Conservation (phyloP, 1,140 invertebrate genomes). For the Apolygus lucorum region DNA sequence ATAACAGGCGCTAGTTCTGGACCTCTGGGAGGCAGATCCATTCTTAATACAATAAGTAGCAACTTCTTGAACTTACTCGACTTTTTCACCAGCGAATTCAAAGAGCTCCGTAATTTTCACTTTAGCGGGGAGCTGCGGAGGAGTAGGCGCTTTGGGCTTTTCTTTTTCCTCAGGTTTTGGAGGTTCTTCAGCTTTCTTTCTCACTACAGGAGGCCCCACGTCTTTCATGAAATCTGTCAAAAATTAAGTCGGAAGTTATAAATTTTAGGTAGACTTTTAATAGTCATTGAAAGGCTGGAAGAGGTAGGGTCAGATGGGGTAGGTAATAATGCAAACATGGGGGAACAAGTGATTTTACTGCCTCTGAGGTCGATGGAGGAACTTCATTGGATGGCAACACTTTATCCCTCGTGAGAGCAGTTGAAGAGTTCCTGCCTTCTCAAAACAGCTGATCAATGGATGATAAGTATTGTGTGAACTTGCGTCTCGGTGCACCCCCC, state of each 20-base stretch:
- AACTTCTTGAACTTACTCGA: conserved; percentile 28
- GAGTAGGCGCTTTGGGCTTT: not conserved
- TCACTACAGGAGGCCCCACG: conserved; percentile 19
- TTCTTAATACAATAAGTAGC: too few relatives aligned
- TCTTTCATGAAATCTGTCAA: conserved; percentile 33
- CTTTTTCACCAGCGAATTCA: conserved; percentile 34
- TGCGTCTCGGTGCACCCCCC: too few relatives aligned
- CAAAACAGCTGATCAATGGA: too few relatives aligned
- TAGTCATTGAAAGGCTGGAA: not conserved
- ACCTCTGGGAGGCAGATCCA: too few relatives aligned
- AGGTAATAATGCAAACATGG: not conserved
- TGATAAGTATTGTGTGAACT: too few relatives aligned
- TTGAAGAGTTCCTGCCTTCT: too few relatives aligned
- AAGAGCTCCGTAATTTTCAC: conserved; percentile 30
- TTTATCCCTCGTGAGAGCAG: too few relatives aligned
- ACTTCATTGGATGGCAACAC: too few relatives aligned
- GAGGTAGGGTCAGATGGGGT: not conserved
- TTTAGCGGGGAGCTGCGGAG: conserved; percentile 1
- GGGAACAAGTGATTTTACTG: too few relatives aligned
- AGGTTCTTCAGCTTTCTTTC: conserved; percentile 12
- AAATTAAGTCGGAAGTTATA: conserved; percentile 16
- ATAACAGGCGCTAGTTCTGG: too few relatives aligned
- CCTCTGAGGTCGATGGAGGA: too few relatives aligned
- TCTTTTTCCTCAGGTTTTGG: conserved; percentile 19
- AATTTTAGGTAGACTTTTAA: not conserved